Evolutionary conservation across 2,113 vertebrate species (phyloP).

Genomic region (Cephalopholis sonnerati): DNA sequence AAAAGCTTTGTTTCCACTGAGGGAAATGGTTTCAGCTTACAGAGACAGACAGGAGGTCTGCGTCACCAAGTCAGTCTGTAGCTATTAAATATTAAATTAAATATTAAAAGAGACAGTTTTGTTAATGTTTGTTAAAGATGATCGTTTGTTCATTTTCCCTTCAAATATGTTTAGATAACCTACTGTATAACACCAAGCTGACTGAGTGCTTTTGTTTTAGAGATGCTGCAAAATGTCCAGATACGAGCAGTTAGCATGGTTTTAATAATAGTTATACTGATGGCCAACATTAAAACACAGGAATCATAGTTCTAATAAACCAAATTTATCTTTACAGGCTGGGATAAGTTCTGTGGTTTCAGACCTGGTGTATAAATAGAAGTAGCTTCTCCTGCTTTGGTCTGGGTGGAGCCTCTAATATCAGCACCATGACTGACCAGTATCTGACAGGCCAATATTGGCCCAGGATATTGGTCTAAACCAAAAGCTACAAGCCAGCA

Average conservation of each 20-base stretch:
- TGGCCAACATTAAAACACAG: neutral
- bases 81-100: too few relatives aligned
- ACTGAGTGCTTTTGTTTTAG: neutral
- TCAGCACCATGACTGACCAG: neutral
- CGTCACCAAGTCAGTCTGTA: too few relatives aligned
- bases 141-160: neutral
- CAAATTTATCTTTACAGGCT: neutral
- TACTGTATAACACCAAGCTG: neutral
- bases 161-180: neutral
- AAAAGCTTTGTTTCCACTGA: too few relatives aligned
- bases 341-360: neutral
- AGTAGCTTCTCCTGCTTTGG: neutral
- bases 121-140: neutral
- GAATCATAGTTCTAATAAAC: neutral
- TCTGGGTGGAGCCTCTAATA: neutral
- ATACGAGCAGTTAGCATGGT: neutral
- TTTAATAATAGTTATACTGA: neutral
- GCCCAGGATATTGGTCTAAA: slow-evolving; percentile 36
- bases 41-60: too few relatives aligned
- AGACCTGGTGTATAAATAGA: neutral
- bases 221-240: neutral
- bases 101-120: too few relatives aligned
- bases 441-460: slow-evolving; percentile 36
- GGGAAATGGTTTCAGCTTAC: too few relatives aligned
- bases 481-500: slow-evolving; percentile 11